phyloP scores from a whole-genome alignment of 2,888 invertebrate genomes.

The Hybos culiciformis region DNA sequence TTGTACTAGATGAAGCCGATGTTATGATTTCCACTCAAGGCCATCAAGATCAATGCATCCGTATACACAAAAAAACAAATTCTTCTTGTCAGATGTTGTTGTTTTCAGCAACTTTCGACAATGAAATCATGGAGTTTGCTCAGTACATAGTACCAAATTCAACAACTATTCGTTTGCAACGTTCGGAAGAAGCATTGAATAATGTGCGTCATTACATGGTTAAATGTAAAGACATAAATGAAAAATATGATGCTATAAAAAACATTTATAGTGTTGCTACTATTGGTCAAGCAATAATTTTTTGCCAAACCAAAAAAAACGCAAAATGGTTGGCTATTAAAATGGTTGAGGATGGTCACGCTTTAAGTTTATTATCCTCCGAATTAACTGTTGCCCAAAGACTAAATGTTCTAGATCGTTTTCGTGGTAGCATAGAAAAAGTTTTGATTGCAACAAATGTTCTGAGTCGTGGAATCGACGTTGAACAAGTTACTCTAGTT shows the following conservation, averaged over 20 bases:
- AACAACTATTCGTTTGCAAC: constrained; percentile 60
- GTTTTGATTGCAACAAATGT: constrained; percentile 91
- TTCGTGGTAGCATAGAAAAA: constrained; percentile 82
- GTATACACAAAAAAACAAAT: constrained; percentile 74
- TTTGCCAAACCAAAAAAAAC: constrained; percentile 84
- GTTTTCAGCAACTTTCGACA: constrained; percentile 94
- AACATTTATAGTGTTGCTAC: constrained; percentile 94
- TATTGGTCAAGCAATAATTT: constrained; percentile 96
- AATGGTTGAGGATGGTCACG: constrained; percentile 85
- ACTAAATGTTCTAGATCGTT: constrained; percentile 80
- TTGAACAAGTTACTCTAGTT: constrained; percentile 94
- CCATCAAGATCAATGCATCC: constrained; percentile 91
- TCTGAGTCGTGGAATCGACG: constrained; percentile 77
- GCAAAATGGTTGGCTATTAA: constrained; percentile 80
- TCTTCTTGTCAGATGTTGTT: constrained; percentile 88
- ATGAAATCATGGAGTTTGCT: constrained; percentile 91
- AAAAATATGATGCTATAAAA: constrained; percentile 85
- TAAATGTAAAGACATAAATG: constrained; percentile 66
- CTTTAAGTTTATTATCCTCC: constrained; percentile 84
- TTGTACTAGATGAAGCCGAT: constrained; percentile 98
- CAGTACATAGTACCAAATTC: constrained; percentile 87
- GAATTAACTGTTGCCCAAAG: constrained; percentile 89
- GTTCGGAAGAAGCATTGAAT: constrained; percentile 90
- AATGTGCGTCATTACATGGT: constrained; percentile 97
- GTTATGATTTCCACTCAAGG: constrained; percentile 98